phyloP scores from a whole-genome alignment of 2,888 invertebrate species.

The Galeopsomyia nigrocyanea region DNA sequence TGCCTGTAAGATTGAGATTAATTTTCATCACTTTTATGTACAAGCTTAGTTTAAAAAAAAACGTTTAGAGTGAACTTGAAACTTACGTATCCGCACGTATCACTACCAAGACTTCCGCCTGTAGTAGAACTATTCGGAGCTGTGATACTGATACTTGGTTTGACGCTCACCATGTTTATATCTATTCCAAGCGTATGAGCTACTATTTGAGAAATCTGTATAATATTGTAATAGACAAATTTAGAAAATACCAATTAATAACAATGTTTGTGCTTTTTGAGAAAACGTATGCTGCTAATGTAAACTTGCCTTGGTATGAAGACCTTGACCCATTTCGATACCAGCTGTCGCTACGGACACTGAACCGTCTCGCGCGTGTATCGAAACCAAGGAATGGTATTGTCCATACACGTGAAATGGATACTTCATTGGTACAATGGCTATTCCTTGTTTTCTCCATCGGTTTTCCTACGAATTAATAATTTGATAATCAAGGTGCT shows the following conservation, averaged over 20 bases:
- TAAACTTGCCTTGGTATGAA: conserved; percentile 41
- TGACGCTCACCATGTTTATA: conserved; percentile 76
- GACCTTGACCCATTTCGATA: conserved; percentile 49
- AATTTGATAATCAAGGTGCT: background rate
- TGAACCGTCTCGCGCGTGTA: conserved; percentile 42
- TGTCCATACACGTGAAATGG: background rate
- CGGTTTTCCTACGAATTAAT: conserved; percentile 73
- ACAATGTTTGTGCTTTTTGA: background rate
- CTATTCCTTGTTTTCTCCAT: conserved; percentile 85
- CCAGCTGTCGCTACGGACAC: conserved; percentile 39
- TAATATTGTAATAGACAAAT: conserved; percentile 7
- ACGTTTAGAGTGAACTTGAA: background rate
- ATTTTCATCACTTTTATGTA: background rate
- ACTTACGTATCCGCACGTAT: conserved; percentile 71
- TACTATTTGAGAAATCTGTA: conserved; percentile 81
- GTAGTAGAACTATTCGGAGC: conserved; percentile 78
- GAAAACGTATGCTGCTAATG: background rate
- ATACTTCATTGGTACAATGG: conserved; percentile 37
- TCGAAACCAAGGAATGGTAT: conserved; percentile 35
- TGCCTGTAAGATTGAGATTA: conserved; percentile 66
- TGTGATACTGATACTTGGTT: conserved; percentile 75
- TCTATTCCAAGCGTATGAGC: conserved; percentile 81
- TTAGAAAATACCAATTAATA: background rate
- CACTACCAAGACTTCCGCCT: conserved; percentile 82
- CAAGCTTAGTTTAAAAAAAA: background rate